Conservation (phyloP, 2,797 vertebrate species). For the Gymnoscopelus braueri region DNA sequence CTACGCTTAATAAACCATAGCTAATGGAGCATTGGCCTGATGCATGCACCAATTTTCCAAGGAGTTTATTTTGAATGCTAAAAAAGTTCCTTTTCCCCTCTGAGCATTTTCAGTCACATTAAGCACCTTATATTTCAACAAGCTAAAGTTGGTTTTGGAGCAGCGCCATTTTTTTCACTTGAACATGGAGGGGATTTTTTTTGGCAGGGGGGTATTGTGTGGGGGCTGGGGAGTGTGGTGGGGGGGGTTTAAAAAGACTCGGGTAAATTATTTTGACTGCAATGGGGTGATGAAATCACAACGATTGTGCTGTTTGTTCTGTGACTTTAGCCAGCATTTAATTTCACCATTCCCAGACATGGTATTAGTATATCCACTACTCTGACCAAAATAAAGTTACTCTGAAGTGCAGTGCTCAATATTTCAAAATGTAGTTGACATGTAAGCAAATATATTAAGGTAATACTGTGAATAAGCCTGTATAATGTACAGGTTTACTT, state of each 20-base stretch:
- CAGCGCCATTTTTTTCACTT: constrained; percentile 31
- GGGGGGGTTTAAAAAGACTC: too few species aligned
- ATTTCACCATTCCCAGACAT: constrained; percentile 12
- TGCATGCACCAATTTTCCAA: constrained; percentile 32
- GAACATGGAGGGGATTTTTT: constrained; percentile 32
- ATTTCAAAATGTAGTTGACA: constrained; percentile 2
- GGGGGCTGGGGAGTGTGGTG: too few species aligned
- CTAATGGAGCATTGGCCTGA: constrained; percentile 16
- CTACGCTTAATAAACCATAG: constrained; percentile 29
- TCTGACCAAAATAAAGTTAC: not conserved
- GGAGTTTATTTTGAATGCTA: constrained; percentile 37
- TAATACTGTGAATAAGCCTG: too few species aligned
- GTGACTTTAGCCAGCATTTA: not conserved
- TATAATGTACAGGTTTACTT: too few species aligned
- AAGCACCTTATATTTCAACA: constrained; percentile 48
- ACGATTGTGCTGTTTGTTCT: constrained; percentile 14
- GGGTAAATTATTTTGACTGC: not conserved
- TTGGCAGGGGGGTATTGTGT: constrained; percentile 31
- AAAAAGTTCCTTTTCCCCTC: constrained; percentile 23
- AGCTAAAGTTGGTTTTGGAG: constrained; percentile 61
- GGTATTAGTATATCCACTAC: not conserved
- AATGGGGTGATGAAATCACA: constrained; percentile 28
- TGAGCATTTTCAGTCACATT: constrained; percentile 34
- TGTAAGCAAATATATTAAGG: too few species aligned
- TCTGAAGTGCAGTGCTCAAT: not conserved